Evolutionary conservation across 2,888 invertebrate species (phyloP), one percentile per base, ranked within the genome.

Genomic region (Cerastis leucographa): DNA sequence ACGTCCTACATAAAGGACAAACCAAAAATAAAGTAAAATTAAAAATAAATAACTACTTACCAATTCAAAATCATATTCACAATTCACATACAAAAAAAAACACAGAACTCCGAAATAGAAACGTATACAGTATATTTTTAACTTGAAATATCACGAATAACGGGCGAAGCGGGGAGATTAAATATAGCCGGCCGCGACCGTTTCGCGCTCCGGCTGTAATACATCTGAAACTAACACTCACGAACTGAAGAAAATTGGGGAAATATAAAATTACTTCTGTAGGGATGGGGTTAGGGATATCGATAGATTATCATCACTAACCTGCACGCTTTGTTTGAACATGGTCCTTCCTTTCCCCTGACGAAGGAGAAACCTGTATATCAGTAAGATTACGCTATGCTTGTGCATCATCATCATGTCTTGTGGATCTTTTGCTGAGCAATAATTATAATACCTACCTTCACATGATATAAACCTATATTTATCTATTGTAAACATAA

Each of bases 21-120:
- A 3, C 78, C 0, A 46, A 59, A n/a, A 62, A 17, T 64, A 51
- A 35, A 42, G 25, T 35, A 42, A 64, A 42, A 35, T 3, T n/a
- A n/a, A 35, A 80, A 35, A 29, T 35, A 88, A 85, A 40, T 88
- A 86, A 87, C 91, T 93, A 94, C 93, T 95, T 89, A 96, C 95
- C 95, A 88, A 89, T 93, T 92, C 90, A 96, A 94, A 91, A 96
- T 94, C 95, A 96, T 95, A 85, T 87, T 93, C 91, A 35, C 91
- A 89, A n/a, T 86, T 88, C 89, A 89, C 87, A 88, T 64, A 64
- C 42, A 86, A 69, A 84, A 87, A 89, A 90, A 90, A 86, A 76
- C 81, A 78, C 78, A 51, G 62, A 75, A 72, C 77, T 76, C 40
- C 40, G 25, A 73, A 76, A 81, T 83, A 82, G 81, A 74, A 44